These are phyloP conservation scores for Siphlonurus alternatus DNA, from an alignment of 2,888 invertebrate genomes.

Conservation along the genomic window DNA sequence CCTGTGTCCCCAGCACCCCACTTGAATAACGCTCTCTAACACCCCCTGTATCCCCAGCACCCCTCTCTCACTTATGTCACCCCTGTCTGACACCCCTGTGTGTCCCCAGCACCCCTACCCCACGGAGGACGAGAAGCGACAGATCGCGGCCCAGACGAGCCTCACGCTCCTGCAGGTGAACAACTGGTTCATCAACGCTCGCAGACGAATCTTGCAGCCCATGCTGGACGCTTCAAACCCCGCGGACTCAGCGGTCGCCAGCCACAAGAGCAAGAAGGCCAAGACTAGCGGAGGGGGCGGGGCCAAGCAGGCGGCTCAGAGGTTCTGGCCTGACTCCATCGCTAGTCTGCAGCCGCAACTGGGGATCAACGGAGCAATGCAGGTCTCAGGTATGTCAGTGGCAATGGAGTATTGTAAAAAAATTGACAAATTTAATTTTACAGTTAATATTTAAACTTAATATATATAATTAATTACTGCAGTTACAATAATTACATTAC, in stretches of 20 bases:
- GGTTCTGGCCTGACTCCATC: conserved; percentile 59
- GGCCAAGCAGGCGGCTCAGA: conserved; percentile 40
- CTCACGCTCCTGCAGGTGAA: conserved; percentile 71
- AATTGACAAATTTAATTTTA: no score
- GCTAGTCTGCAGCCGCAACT: conserved; percentile 39
- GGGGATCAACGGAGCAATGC: conserved; percentile 1
- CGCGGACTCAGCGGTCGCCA: conserved; percentile 23
- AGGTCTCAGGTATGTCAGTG: neutral
- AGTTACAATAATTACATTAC: no score
- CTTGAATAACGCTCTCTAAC: no score
- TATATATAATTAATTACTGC: no score
- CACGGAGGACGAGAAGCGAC: conserved; percentile 84
- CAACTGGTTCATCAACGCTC: conserved; percentile 89
- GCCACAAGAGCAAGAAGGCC: conserved; percentile 29
- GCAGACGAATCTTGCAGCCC: conserved; percentile 77
- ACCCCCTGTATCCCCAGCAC: no score
- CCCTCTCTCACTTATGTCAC: no score
- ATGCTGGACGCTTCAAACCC: conserved; percentile 64
- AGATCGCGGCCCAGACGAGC: conserved; percentile 76
- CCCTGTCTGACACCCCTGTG: no score
- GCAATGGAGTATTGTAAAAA: no score
- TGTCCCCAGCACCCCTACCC: conserved; percentile 76
- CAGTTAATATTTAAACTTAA: no score
- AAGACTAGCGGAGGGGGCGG: conserved; percentile 25
- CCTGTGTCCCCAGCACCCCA: no score